These are phyloP conservation scores for Eulemur macaco DNA, from an alignment of 2,113 vertebrate genomes.

Conservation along the genomic window DNA sequence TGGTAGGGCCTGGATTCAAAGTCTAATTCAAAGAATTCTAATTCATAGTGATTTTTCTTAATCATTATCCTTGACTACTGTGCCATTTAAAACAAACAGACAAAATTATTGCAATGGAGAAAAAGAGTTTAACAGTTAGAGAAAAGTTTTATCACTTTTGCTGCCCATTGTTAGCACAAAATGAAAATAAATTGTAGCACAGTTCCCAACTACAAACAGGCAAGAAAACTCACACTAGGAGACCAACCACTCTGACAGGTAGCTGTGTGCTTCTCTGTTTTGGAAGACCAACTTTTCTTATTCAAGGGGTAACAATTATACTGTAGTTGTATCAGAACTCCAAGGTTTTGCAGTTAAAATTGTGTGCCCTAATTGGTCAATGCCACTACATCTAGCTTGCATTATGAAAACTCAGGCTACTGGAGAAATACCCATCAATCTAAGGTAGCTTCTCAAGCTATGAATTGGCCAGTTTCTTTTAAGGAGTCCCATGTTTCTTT, in stretches of 20 bases:
- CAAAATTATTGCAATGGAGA: neutral
- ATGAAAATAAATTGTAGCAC: neutral
- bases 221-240: neutral
- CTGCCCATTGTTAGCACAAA: neutral
- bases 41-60: neutral
- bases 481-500: neutral
- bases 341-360: neutral
- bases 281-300: neutral
- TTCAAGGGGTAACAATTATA: neutral
- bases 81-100: neutral
- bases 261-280: neutral
- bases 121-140: neutral
- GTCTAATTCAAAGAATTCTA: neutral
- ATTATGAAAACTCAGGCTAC: neutral
- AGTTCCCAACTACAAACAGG: neutral
- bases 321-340: neutral
- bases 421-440: neutral
- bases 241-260: neutral
- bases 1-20: neutral
- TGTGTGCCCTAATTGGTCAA: neutral
- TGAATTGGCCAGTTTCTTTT: neutral
- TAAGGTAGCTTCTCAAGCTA: neutral
- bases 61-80: neutral
- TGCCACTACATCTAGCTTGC: neutral
- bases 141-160: neutral